phyloP scores from a whole-genome alignment of 2,797 vertebrate species.

The Sebastes nivosus region DNA sequence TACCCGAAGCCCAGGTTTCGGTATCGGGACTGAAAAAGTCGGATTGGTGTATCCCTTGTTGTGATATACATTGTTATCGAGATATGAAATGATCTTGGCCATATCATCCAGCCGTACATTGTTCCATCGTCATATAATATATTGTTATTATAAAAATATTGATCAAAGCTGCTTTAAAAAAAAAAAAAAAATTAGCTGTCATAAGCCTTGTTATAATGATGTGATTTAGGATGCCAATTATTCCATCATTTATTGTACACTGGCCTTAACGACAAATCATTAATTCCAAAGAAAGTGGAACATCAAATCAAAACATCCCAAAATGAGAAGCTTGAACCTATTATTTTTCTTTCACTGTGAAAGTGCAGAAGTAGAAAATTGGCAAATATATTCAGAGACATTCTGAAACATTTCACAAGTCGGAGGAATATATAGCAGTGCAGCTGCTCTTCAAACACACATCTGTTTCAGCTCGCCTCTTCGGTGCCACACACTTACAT shows the following conservation, averaged over 20 bases:
- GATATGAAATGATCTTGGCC: no score
- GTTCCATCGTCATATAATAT: background rate
- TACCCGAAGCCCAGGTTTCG: no score
- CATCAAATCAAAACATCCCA: background rate
- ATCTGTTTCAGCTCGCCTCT: slow-evolving; percentile 50
- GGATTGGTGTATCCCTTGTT: no score
- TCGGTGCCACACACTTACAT: slow-evolving; percentile 24
- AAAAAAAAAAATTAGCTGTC: background rate
- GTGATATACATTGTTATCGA: no score
- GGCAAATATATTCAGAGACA: background rate
- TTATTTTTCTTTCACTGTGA: background rate
- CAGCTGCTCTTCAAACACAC: slow-evolving; percentile 52
- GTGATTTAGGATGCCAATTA: background rate
- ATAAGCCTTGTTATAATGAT: background rate
- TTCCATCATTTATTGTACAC: background rate
- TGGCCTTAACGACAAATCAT: slow-evolving; percentile 11
- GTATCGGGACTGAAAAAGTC: no score
- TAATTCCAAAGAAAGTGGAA: slow-evolving; percentile 8
- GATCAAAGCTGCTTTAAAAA: background rate
- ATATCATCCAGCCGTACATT: no score
- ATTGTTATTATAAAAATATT: background rate
- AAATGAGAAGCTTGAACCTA: background rate
- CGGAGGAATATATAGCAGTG: background rate
- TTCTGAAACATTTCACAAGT: slow-evolving; percentile 5
- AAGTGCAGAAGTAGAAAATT: background rate